A percentile compares a stretch with the other conserved stretches of the same genome.
These are phyloP conservation scores for Wiebesia pumilae DNA, from an alignment of 1,140 invertebrate genomes.

Conservation along the genomic window DNA sequence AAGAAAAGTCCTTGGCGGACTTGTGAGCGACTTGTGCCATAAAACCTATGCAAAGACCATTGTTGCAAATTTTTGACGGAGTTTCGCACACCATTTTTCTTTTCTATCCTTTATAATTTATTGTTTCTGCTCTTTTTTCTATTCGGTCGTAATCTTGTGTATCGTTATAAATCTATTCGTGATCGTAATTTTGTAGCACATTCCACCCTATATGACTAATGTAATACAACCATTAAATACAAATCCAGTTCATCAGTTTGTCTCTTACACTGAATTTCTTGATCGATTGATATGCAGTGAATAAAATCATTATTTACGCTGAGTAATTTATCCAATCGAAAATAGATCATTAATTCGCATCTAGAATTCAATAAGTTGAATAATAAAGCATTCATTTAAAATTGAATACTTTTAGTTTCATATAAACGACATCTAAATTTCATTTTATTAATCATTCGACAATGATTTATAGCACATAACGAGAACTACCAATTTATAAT, in stretches of 20 bases:
- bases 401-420: background rate
- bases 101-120: background rate
- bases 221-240: background rate
- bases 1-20: conserved; percentile 32
- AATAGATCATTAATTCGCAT: background rate
- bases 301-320: background rate
- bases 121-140: background rate
- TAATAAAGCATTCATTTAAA: background rate
- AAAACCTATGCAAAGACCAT: background rate
- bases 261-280: background rate
- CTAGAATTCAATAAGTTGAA: background rate
- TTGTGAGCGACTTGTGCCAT: background rate
- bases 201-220: background rate
- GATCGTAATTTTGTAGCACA: background rate
- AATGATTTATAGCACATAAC: background rate
- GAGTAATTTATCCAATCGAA: background rate
- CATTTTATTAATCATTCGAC: background rate
- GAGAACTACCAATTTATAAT: no score
- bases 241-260: conserved; percentile 2
- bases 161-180: conserved; percentile 26
- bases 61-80: background rate
- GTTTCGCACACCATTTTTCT: background rate
- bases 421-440: background rate
- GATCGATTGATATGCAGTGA: background rate
- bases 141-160: background rate